Evolutionary conservation across 1,140 invertebrate species (phyloP).

Genomic region (Drosophila biarmipes): DNA sequence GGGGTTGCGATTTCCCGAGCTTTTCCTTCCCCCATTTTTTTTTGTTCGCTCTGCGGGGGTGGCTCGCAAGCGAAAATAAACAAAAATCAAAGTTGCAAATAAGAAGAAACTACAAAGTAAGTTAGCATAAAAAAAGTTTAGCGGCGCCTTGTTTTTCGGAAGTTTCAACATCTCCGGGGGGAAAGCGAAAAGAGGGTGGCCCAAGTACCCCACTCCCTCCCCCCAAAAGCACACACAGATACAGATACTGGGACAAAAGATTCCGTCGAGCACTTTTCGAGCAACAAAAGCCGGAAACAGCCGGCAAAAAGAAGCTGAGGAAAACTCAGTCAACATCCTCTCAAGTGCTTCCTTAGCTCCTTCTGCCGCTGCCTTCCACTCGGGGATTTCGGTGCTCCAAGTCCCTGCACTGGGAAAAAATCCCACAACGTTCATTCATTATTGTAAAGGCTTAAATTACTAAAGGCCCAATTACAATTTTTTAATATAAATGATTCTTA

Average conservation of each 20-base stretch:
- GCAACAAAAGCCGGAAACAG: slow-evolving; percentile 81
- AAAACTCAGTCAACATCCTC: slow-evolving; percentile 74
- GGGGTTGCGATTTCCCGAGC: slow-evolving; percentile 23
- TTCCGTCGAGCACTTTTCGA: slow-evolving; percentile 77
- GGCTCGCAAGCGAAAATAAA: slow-evolving; percentile 74
- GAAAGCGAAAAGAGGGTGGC: slow-evolving; percentile 11
- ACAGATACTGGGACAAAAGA: slow-evolving; percentile 61
- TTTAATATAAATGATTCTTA: too few species aligned
- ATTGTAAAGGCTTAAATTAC: too few species aligned
- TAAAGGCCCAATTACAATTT: too few species aligned
- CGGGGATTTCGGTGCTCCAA: slow-evolving; percentile 32
- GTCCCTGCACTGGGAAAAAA: slow-evolving; percentile 14
- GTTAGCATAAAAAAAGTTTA: slow-evolving; percentile 79
- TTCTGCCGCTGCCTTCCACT: slow-evolving; percentile 17
- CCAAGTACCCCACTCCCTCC: slow-evolving; percentile 38
- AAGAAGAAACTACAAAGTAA: slow-evolving; percentile 83
- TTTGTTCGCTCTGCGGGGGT: slow-evolving; percentile 20
- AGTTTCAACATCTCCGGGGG: slow-evolving; percentile 55
- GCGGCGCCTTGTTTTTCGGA: slow-evolving; percentile 77
- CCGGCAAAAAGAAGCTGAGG: slow-evolving; percentile 55
- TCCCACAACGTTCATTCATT: not conserved
- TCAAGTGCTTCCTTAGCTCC: slow-evolving; percentile 73
- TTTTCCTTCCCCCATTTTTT: slow-evolving; percentile 17
- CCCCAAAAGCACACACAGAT: not conserved
- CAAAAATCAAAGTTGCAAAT: slow-evolving; percentile 83